phyloP scores from a whole-genome alignment of 1,140 invertebrate species.

The Musca vetustissima region DNA sequence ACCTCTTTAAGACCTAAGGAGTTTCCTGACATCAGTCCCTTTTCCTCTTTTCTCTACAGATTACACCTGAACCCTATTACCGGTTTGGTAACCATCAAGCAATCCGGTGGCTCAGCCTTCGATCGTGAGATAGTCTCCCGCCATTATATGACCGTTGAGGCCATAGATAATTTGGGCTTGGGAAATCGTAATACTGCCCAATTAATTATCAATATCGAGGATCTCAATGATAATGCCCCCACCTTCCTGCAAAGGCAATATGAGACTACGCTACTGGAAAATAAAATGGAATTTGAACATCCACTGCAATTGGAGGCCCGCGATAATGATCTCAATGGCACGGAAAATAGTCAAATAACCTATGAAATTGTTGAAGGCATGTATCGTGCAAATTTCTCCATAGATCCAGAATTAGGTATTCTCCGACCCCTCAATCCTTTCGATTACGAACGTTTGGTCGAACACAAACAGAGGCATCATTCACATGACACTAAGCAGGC shows the following conservation, averaged over 20 bases:
- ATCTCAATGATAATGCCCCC: constrained; percentile 87
- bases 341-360: constrained; percentile 80
- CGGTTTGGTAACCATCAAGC: constrained; percentile 80
- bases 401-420: constrained; percentile 73
- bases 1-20: not conserved
- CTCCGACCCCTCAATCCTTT: constrained; percentile 68
- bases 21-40: not conserved
- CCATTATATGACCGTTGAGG: constrained; percentile 90
- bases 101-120: constrained; percentile 71
- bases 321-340: constrained; percentile 85
- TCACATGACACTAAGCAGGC: constrained; percentile 31
- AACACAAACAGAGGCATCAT: constrained; percentile 26
- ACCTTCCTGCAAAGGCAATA: constrained; percentile 80
- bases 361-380: constrained; percentile 80
- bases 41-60: constrained; percentile 60
- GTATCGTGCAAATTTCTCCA: constrained; percentile 76
- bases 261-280: constrained; percentile 81
- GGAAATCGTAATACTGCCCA: constrained; percentile 88
- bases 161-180: constrained; percentile 81
- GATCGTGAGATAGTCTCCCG: constrained; percentile 84
- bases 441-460: constrained; percentile 75
- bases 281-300: constrained; percentile 75
- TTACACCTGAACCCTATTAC: constrained; percentile 78
- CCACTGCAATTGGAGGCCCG: constrained; percentile 77
- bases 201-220: constrained; percentile 81